Conservation (phyloP, 2,113 vertebrate species). For the Perognathus longimembris region DNA sequence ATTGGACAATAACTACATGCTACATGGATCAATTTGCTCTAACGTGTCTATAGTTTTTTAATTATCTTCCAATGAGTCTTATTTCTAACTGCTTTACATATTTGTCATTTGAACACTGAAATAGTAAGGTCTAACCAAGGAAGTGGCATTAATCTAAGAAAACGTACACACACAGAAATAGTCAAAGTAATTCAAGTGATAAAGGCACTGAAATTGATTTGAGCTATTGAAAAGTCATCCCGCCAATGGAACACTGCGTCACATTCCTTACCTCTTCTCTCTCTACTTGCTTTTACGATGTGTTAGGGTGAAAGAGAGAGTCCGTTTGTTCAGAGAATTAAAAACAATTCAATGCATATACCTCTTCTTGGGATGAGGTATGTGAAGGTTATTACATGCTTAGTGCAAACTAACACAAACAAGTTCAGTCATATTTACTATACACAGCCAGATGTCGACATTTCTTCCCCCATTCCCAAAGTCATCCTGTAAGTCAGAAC, state of each 20-base stretch:
- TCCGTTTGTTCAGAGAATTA: conserved; percentile 18
- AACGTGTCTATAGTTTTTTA: conserved; percentile 47
- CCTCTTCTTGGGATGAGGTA: conserved; percentile 32
- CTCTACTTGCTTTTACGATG: conserved; percentile 63
- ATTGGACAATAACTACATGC: neutral
- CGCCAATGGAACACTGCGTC: conserved; percentile 56
- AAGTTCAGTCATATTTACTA: neutral
- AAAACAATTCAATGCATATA: conserved; percentile 32
- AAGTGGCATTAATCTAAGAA: conserved; percentile 71
- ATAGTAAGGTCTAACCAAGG: conserved; percentile 45
- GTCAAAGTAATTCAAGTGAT: conserved; percentile 82
- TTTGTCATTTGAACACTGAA: conserved; percentile 64
- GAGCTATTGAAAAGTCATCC: conserved; percentile 77
- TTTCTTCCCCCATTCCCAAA: conserved; percentile 31
- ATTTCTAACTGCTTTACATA: conserved; percentile 63
- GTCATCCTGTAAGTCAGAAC: neutral
- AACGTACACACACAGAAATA: conserved; percentile 60
- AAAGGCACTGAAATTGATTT: conserved; percentile 88
- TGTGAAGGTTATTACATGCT: conserved; percentile 66
- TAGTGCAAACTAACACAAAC: conserved; percentile 42
- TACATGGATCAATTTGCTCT: conserved; percentile 13
- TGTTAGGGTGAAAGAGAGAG: conserved; percentile 17
- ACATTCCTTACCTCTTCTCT: conserved; percentile 62
- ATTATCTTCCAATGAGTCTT: conserved; percentile 63
- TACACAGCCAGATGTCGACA: conserved; percentile 25